These are phyloP conservation scores for Hyperoodon ampullatus DNA, from an alignment of 2,113 vertebrate genomes.

Conservation along the genomic window DNA sequence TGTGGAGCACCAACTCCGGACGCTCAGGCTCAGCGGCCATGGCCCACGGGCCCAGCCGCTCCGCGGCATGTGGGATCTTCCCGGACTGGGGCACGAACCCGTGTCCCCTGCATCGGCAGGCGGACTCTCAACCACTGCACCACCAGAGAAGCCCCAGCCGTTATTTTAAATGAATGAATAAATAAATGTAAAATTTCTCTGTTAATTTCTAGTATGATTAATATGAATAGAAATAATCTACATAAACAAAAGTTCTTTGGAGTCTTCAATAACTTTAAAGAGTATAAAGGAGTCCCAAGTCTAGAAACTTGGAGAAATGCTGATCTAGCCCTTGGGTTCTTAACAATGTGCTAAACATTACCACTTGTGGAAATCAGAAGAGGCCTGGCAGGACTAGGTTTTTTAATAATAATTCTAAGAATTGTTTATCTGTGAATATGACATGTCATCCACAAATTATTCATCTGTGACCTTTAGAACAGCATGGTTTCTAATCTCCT, in stretches of 20 bases:
- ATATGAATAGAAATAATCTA: conserved; percentile 40
- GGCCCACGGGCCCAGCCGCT: too few relatives aligned
- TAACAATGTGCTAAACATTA: conserved; percentile 11
- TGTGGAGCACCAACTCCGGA: too few relatives aligned
- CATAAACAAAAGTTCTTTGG: conserved; percentile 22
- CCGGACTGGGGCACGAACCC: too few relatives aligned
- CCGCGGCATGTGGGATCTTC: too few relatives aligned
- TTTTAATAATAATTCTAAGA: conserved; percentile 46
- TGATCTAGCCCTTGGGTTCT: not conserved
- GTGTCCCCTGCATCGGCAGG: too few relatives aligned
- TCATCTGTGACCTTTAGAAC: conserved; percentile 31
- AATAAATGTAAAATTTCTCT: not conserved
- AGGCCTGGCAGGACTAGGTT: not conserved
- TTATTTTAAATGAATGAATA: conserved; percentile 39
- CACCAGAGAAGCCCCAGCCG: too few relatives aligned
- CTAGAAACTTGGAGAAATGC: conserved; percentile 29
- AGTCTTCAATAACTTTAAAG: not conserved
- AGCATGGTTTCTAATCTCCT: conserved; percentile 37
- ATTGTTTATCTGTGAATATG: conserved; percentile 40
- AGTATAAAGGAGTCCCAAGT: not conserved
- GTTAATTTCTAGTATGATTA: conserved; percentile 35
- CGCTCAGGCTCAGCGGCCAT: too few relatives aligned
- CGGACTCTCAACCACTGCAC: too few relatives aligned
- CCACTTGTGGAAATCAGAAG: not conserved
- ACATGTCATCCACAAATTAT: conserved; percentile 31